Base-by-base conservation (phyloP, 2,888 invertebrate genomes). In the Drosophila siamana region DNA sequence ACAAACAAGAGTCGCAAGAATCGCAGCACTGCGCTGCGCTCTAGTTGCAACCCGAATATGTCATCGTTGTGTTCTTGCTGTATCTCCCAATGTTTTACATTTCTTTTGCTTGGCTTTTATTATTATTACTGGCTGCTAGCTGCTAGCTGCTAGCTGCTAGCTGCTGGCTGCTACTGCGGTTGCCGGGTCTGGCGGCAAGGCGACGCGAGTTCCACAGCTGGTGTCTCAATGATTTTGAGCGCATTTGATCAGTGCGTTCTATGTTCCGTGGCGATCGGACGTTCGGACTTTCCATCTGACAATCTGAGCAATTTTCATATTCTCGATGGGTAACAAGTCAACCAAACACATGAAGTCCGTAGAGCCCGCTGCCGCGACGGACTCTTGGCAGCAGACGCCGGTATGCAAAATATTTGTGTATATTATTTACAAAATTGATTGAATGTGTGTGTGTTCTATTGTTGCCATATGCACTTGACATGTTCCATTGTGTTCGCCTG, bases 181-280 rank as follows among this genome's bases (percentile, higher is more conserved):
- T 48, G 19, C 33, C 15, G 15, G 30, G 30, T 33, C 54, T 54
- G 48, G 40, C 44, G 56, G 38, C 19, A 19, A 19, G 2, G 19
- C 19, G 19, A 19, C 33, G n/a, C 38, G 30, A 43, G 36, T 38
- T 36, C 28, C 51, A 59, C 77, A 64, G 62, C 66, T 47, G 71
- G 38, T 43, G 48, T 16, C 47, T 63, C 55, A 38, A 56, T 76
- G 72, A 38, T 48, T 76, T 33, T 28, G 57, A 30, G 47, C 54
- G 63, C 50, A 63, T 65, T 69, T 38, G 59, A 64, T 80, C 80
- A 83, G 89, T 85, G 65, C 63, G 61, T 85, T 79, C 77, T 78
- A 77, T 68, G 67, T 75, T 76, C 80, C 78, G 77, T 50, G 64
- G 69, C 73, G 81, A 80, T 76, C 86, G 74, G 80, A 67, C 84